Conservation (phyloP, 2,113 vertebrate genomes). For the Lagenorhynchus albirostris region DNA sequence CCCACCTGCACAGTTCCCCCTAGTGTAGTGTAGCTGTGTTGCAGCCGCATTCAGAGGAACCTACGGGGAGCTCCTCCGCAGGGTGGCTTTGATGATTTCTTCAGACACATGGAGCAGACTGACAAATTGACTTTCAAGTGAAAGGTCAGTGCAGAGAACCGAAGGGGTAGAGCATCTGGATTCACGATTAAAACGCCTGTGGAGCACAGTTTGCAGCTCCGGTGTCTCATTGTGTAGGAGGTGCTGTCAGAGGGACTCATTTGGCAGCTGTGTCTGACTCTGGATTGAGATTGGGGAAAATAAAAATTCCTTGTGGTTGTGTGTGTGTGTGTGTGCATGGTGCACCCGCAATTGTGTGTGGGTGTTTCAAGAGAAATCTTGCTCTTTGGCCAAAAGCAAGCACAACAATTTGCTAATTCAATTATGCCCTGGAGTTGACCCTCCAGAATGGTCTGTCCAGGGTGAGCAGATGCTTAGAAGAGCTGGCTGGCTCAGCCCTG, state of each 20-base stretch:
- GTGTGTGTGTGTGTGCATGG: neutral
- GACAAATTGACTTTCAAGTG: slow-evolving; percentile 85
- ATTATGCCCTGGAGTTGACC: slow-evolving; percentile 74
- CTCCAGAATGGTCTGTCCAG: slow-evolving; percentile 57
- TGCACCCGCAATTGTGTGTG: neutral
- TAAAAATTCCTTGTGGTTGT: slow-evolving; percentile 82
- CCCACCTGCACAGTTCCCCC: neutral
- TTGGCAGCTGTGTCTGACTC: slow-evolving; percentile 74
- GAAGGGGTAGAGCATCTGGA: slow-evolving; percentile 82
- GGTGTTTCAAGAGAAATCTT: slow-evolving; percentile 44
- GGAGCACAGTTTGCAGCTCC: slow-evolving; percentile 75
- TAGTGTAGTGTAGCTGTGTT: slow-evolving; percentile 28
- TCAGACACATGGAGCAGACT: slow-evolving; percentile 81
- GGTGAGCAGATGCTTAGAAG: neutral
- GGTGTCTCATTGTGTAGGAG: slow-evolving; percentile 71
- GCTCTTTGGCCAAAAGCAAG: slow-evolving; percentile 73
- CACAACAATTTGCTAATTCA: slow-evolving; percentile 65
- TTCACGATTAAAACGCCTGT: slow-evolving; percentile 80
- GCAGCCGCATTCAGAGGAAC: slow-evolving; percentile 43
- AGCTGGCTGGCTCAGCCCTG: neutral
- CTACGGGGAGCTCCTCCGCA: slow-evolving; percentile 61
- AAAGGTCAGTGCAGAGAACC: slow-evolving; percentile 80
- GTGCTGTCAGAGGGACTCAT: slow-evolving; percentile 66
- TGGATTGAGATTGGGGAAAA: slow-evolving; percentile 75
- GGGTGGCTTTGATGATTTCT: slow-evolving; percentile 83